These are phyloP conservation scores for Sebastes matsubarae DNA, from an alignment of 2,797 vertebrate species.

Conservation along the genomic window DNA sequence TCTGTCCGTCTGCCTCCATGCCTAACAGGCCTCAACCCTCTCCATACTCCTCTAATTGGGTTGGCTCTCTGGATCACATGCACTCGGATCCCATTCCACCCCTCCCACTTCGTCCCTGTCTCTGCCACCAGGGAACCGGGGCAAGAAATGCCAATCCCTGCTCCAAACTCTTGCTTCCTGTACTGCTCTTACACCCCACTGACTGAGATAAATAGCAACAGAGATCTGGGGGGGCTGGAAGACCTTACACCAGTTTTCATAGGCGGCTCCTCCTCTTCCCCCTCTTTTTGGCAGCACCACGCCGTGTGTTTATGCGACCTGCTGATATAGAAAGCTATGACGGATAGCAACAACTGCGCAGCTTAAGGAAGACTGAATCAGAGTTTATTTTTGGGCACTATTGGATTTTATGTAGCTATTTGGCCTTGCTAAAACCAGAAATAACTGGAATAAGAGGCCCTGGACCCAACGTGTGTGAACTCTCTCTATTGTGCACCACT, in stretches of 20 bases:
- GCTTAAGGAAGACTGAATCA: slow-evolving; percentile 50
- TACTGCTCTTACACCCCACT: slow-evolving; percentile 20
- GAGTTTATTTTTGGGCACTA: slow-evolving; percentile 58
- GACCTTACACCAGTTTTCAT: slow-evolving; percentile 8
- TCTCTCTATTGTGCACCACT: not conserved
- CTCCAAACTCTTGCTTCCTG: slow-evolving; percentile 37
- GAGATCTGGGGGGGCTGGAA: not conserved
- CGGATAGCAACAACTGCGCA: slow-evolving; percentile 72
- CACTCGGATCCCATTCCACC: slow-evolving; percentile 54
- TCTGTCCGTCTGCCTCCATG: slow-evolving; percentile 62
- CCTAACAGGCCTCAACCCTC: slow-evolving; percentile 47
- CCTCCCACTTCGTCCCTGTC: slow-evolving; percentile 1
- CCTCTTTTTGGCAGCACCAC: slow-evolving; percentile 24
- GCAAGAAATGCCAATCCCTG: slow-evolving; percentile 22
- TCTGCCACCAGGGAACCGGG: slow-evolving; percentile 35
- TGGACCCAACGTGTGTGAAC: not conserved
- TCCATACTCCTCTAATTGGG: slow-evolving; percentile 78
- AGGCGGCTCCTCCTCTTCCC: slow-evolving; percentile 13
- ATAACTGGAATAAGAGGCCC: not conserved
- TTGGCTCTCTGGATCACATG: slow-evolving; percentile 61
- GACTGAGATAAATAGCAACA: slow-evolving; percentile 47
- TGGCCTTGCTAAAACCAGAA: slow-evolving; percentile 4
- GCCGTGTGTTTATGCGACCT: slow-evolving; percentile 47
- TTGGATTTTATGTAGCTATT: slow-evolving; percentile 54
- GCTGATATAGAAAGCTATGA: slow-evolving; percentile 67